Evolutionary conservation across 2,888 invertebrate species (phyloP), one percentile per base, ranked within the genome.

Genomic region (Drosophila birchii): DNA sequence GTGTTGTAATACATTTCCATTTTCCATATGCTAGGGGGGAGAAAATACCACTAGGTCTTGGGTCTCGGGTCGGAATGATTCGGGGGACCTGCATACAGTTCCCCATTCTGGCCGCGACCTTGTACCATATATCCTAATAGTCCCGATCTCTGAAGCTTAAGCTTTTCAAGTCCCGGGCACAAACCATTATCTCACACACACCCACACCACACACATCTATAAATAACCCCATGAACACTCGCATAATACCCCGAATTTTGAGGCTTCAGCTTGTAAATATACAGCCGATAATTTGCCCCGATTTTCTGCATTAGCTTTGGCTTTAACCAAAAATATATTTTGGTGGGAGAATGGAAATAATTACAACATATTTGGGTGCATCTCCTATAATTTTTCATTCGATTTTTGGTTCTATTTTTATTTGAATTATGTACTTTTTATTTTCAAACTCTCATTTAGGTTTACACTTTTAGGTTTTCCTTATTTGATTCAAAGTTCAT

Each of bases 1-100:
- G 91, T 92, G 92, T 92, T 92, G 92, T 92, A 92, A 92, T 92
- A 92, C 92, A 92, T 92, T 92, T 92, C 91, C 92, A 91, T 90
- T 90, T 90, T 87, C 87, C 79, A 79, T 75, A 36, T 58, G 58
- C 72, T 71, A 71, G 67, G 78, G 81, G 86, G 82, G 20, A 26
- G 16, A 26, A 38, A 44, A 54, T 34, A 39, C 23, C 54, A 45
- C 39, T 38, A 32, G 56, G 43, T 39, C 51, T 6, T 16, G 6
- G 56, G 26, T 39, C 16, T 34, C 34, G 49, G 70, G n/a, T 16
- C 49, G 34, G 71, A 66, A 44, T 36, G 5, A 29, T 67, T 67
- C 29, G 34, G 43, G 29, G 68, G 8, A 51, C 43, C 8, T 14
- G 26, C 26, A 23, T 12, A 60, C 5, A n/a, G 41, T 43, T 14